Evolutionary conservation across 1,140 invertebrate genomes (phyloP).

Genomic region (Trichonephila clavata): DNA sequence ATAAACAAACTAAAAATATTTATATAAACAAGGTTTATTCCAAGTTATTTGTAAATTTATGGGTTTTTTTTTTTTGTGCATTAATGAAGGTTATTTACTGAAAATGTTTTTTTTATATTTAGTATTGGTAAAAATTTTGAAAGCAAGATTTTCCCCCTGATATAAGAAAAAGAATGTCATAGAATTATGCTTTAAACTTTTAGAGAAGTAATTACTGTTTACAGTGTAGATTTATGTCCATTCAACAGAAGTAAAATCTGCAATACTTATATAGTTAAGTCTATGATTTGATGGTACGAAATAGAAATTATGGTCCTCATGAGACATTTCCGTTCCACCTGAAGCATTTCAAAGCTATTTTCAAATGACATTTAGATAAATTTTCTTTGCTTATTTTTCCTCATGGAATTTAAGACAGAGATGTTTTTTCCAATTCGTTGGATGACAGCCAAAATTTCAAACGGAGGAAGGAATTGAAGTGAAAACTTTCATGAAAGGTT

Average conservation of each 20-base stretch:
- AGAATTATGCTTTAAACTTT: too few species aligned
- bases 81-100: too few species aligned
- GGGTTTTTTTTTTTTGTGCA: too few species aligned
- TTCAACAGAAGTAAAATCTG: background rate
- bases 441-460: background rate
- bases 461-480: background rate
- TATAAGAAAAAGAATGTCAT: too few species aligned
- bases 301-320: background rate
- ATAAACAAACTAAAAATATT: too few species aligned
- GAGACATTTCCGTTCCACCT: background rate
- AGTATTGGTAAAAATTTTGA: too few species aligned
- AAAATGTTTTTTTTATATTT: too few species aligned
- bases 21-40: too few species aligned
- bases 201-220: too few species aligned
- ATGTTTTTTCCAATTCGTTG: background rate
- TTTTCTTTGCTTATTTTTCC: background rate
- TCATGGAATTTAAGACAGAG: background rate
- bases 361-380: background rate
- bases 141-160: too few species aligned
- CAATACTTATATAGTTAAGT: background rate
- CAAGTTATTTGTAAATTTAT: too few species aligned
- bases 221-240: too few species aligned
- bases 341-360: background rate
- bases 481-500: background rate
- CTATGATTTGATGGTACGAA: background rate